Evolutionary conservation across 2,113 vertebrate genomes (phyloP), one percentile per base, ranked within the genome.

Genomic region (Danionella cerebrum): DNA sequence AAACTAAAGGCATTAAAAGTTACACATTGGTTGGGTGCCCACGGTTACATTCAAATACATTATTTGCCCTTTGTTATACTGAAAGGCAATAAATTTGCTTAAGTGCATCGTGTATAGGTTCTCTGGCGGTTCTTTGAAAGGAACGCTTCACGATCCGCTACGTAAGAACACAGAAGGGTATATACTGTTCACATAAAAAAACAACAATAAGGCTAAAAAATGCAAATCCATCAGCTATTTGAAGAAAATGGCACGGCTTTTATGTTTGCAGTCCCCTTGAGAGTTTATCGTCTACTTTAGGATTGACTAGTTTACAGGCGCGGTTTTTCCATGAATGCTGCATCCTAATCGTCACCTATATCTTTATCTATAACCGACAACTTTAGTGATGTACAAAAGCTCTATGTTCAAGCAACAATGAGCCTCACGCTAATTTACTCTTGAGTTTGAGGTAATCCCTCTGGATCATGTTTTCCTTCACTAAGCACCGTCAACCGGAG

Each of bases 11-110:
- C 78, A 67, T 71, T 78, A 82, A 67, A 71, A 78, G 81, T 76
- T 69, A 84, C 81, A 81, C 83, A 84, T 82, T 77, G 73, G 77
- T 81, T 67, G 74, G 77, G 77, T 80, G 76, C 67, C 79, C 65
- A 65, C 75, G 47, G 79, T 78, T 86, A 90, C 87, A 88, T 88
- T 89, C 88, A 88, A 85, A 87, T 82, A 84, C 78, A 78, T 79
- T 77, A 79, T 78, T 82, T 84, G 76, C 81, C 82, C 78, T 76
- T 81, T 82, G 75, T 31, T 80, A 82, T 77, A 84, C 75, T 4
- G 76, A 82, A 82, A 83, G 76, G 83, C 80, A 79, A 78, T 84
- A 83, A 69, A 83, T 81, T 84, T 80, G 79, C 83, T 85, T 84
- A 85, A 87, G 84, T 87, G 84, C 85, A 83, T 85, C 80, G 82